Conservation (phyloP, 2,888 invertebrate genomes). For the Erebia epiphron region DNA sequence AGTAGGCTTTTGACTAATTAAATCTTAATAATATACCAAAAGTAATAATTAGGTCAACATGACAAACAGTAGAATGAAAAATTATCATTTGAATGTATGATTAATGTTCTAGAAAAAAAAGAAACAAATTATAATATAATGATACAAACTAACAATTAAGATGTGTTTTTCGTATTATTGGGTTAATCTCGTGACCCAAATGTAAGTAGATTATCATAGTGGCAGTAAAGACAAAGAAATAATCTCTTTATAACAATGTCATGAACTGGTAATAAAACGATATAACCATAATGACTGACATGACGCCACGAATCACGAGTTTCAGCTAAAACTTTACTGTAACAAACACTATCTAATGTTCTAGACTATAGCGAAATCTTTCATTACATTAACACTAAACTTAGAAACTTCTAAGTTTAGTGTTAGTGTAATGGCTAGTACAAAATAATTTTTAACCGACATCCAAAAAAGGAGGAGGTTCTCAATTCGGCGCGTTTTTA, state of each 20-base stretch:
- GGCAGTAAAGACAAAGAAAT: background rate
- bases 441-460: too few species aligned
- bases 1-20: too few species aligned
- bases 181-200: conserved; percentile 7
- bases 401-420: too few species aligned
- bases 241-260: conserved; percentile 7
- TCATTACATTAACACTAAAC: background rate
- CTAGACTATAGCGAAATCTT: background rate
- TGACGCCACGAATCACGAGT: background rate
- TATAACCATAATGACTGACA: conserved; percentile 1
- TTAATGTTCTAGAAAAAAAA: background rate
- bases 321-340: background rate
- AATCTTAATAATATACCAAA: too few species aligned
- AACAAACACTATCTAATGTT: background rate
- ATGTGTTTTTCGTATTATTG: background rate
- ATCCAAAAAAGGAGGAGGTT: too few species aligned
- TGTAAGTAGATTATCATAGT: background rate
- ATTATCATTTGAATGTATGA: conserved; percentile 6
- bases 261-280: conserved; percentile 8
- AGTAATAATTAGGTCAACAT: background rate
- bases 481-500: too few species aligned
- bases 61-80: background rate
- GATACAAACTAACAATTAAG: conserved; percentile 1
- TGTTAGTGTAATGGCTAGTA: too few species aligned
- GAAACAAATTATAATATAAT: background rate